Evolutionary conservation across 92 coral and sea anemone genomes (phyloP).

Genomic region (Actinernus sp.): DNA sequence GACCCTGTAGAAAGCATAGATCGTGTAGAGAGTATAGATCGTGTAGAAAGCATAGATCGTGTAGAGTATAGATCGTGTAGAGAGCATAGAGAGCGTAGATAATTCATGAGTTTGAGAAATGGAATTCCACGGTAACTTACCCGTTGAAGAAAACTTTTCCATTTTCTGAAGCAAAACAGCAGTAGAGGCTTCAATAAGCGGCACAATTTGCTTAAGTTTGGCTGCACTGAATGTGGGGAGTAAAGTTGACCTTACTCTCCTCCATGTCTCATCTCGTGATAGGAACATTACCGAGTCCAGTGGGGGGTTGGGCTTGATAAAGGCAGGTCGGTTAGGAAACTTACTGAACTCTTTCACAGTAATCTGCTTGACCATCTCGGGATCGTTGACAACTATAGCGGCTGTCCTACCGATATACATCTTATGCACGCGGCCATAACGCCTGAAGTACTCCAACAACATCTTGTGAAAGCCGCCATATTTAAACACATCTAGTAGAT

Average conservation of each 20-base stretch:
- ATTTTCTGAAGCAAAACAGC: constrained; percentile 45
- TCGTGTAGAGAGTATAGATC: too few relatives aligned
- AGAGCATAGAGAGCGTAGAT: too few relatives aligned
- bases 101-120: too few relatives aligned
- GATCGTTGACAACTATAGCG: constrained; percentile 56
- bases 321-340: constrained; percentile 71
- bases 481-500: constrained; percentile 58
- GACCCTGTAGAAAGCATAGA: too few relatives aligned
- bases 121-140: constrained; percentile 35
- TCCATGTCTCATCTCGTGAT: constrained; percentile 66
- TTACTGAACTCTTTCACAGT: constrained; percentile 77
- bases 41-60: too few relatives aligned
- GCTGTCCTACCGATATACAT: constrained; percentile 63
- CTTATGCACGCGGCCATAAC: constrained; percentile 76
- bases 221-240: constrained; percentile 76
- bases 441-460: constrained; percentile 64
- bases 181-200: constrained; percentile 56
- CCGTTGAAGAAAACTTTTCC: constrained; percentile 49
- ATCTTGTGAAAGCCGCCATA: constrained; percentile 79
- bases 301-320: constrained; percentile 63
- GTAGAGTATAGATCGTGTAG: too few relatives aligned
- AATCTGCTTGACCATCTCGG: constrained; percentile 76
- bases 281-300: constrained; percentile 23
- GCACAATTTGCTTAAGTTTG: constrained; percentile 76
- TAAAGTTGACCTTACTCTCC: constrained; percentile 67